Evolutionary conservation across 2,888 invertebrate species (phyloP).

Genomic region (Phrixothrix hirtus): DNA sequence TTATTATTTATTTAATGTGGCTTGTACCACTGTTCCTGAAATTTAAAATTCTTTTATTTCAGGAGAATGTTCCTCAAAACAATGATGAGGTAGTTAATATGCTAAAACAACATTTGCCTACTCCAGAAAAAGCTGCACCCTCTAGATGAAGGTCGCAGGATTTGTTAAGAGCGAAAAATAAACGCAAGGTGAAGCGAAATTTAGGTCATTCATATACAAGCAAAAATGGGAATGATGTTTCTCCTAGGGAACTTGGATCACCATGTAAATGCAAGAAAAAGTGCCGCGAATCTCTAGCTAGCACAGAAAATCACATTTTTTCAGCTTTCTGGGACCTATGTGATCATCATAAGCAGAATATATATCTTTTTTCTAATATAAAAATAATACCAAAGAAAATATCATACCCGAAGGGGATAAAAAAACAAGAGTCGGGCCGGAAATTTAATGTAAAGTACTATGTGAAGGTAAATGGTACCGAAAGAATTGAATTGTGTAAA

Average conservation of each 20-base stretch:
- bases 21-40: too few relatives aligned
- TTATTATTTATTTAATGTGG: too few relatives aligned
- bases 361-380: too few relatives aligned
- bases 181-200: too few relatives aligned
- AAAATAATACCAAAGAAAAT: constrained; percentile 20
- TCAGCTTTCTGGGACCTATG: constrained; percentile 21
- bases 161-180: neutral
- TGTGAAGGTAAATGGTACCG: constrained; percentile 26
- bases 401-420: constrained; percentile 25
- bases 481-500: too few relatives aligned
- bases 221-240: neutral
- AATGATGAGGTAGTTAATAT: too few relatives aligned
- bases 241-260: neutral
- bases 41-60: too few relatives aligned
- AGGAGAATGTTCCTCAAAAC: too few relatives aligned
- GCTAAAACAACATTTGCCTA: too few relatives aligned
- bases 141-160: constrained; percentile 3
- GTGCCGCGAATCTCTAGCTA: constrained; percentile 19
- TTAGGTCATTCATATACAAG: too few relatives aligned
- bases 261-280: constrained; percentile 16
- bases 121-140: constrained; percentile 9
- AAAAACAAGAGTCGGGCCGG: constrained; percentile 16
- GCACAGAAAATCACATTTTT: constrained; percentile 20
- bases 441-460: constrained; percentile 20
- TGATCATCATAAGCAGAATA: too few relatives aligned